Evolutionary conservation across 2,797 vertebrate species (phyloP), one percentile per base, ranked within the genome.

Genomic region (Antennarius maculatus): DNA sequence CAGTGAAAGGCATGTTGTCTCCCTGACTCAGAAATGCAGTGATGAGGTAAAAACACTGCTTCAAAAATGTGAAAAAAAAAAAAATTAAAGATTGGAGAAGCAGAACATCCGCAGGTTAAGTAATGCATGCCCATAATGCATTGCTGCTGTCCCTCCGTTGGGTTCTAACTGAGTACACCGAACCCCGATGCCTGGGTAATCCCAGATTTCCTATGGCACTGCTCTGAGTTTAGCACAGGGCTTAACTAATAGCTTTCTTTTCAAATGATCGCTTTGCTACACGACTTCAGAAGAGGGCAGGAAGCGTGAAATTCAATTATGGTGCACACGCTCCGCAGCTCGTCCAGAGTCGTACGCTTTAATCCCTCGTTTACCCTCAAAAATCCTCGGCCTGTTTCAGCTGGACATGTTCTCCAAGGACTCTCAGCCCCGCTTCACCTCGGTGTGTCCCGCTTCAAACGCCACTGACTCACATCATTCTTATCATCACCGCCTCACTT

Each of bases 221-320:
- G 76, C 83, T 82, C 79, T 66, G 79, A 76, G 82, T 76, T 91
- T 90, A 86, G 84, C 88, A 80, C 54, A 88, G 73, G 81, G 74
- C 88, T 90, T 88, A 87, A 92, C 93, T 94, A 94, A 94, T 92
- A 91, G 88, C 92, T 92, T 92, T 92, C 88, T 90, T 96, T 95
- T 96, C 95, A 94, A 93, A 90, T 97, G 96, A 96, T 93, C 75
- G 96, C 95, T 93, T 95, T 94, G 82, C 42, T 96, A 95, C 95
- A 94, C 95, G 73, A 96, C 95, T 97, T 98, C 96, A 97, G 95
- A 98, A 91, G 90, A 84, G 93, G 91, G 90, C 94, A 92, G 92
- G 63, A 73, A 94, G 95, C 95, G 93, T 97, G 95, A 97, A 97
- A 97, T 96, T 95, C 88, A 96, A 97, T 97, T 95, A 96, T 86